Evolutionary conservation across 2,797 vertebrate species (phyloP), one percentile per base, ranked within the genome.

Genomic region (Esox lucius): DNA sequence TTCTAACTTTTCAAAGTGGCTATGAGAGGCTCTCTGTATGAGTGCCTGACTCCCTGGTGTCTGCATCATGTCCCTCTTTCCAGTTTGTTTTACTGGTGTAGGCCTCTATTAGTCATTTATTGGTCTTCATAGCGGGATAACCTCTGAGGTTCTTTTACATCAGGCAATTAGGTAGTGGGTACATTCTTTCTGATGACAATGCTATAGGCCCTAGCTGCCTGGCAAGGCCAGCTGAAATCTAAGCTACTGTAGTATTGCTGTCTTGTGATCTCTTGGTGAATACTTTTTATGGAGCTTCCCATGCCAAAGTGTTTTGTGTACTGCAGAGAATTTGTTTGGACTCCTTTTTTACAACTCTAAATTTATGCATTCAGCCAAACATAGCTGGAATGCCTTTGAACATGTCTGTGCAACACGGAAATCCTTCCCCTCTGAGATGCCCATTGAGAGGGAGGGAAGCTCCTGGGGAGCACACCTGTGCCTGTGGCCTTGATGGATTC

Each of bases 331-430:
- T 73, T n/a, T 15, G 51, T 39, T 77, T 51, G 59, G 74, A 67
- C 12, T 1, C 31, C 24, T 76, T 70, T 26, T 61, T 15, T 66
- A 33, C 13, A 8, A 3, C 76, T 75, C 72, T 81, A 83, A 84
- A 85, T 89, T 70, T 84, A 79, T 85, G 84, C 81, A 83, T 83
- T 77, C 80, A 89, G 80, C 82, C 75, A 79, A 87, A 82, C 83
- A 84, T 85, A 35, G 81, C 81, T 80, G 87, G 87, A 91, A 92
- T 90, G 85, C 79, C 81, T 91, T 86, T 91, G 89, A 91, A 90
- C 86, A 33, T 85, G 86, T 91, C 88, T 81, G 85, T 79, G 83
- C 89, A 81, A 84, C 77, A 17, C 2, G 75, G 83, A 89, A 86
- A 83, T 75, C 75, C 80, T 73, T 82, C 75, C 74, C 77, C 78